Percentiles rank a stretch among this genome's conserved stretches.
These are phyloP conservation scores for Belgica antarctica DNA, from an alignment of 2,888 invertebrate species.

Conservation along the genomic window DNA sequence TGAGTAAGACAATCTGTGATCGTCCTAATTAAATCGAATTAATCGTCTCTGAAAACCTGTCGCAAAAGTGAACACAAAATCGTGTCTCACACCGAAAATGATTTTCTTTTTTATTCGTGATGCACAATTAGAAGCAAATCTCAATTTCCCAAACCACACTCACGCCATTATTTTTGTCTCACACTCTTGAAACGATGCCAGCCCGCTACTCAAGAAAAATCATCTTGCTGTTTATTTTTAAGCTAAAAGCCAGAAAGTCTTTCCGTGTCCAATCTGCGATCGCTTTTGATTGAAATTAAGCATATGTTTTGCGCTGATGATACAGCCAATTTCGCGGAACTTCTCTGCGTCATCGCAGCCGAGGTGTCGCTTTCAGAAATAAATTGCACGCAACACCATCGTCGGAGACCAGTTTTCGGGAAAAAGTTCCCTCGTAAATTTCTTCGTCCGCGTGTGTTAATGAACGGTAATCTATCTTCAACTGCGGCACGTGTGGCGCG, in stretches of 20 bases:
- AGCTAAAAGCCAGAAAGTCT: neutral
- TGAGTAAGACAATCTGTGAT: too few relatives aligned
- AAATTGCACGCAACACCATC: neutral
- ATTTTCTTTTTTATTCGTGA: too few relatives aligned
- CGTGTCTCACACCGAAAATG: too few relatives aligned
- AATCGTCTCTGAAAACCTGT: too few relatives aligned
- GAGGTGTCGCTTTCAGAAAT: neutral
- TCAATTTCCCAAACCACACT: neutral
- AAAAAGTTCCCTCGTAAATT: neutral
- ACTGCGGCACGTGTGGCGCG: slow-evolving; percentile 31
- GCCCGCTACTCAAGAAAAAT: neutral
- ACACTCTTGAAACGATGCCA: slow-evolving; percentile 24
- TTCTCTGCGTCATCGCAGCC: neutral
- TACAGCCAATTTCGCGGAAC: neutral
- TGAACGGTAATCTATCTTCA: slow-evolving; percentile 33
- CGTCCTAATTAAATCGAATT: too few relatives aligned
- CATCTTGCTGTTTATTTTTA: slow-evolving; percentile 37
- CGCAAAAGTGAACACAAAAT: too few relatives aligned
- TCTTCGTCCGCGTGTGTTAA: neutral
- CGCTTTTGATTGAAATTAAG: slow-evolving; percentile 36
- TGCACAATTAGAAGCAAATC: neutral
- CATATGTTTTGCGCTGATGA: slow-evolving; percentile 17
- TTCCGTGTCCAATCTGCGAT: slow-evolving; percentile 33
- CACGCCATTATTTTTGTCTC: neutral
- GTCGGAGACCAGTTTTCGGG: neutral